Evolutionary conservation across 2,113 vertebrate species (phyloP).

Genomic region (Semnornis frantzii): DNA sequence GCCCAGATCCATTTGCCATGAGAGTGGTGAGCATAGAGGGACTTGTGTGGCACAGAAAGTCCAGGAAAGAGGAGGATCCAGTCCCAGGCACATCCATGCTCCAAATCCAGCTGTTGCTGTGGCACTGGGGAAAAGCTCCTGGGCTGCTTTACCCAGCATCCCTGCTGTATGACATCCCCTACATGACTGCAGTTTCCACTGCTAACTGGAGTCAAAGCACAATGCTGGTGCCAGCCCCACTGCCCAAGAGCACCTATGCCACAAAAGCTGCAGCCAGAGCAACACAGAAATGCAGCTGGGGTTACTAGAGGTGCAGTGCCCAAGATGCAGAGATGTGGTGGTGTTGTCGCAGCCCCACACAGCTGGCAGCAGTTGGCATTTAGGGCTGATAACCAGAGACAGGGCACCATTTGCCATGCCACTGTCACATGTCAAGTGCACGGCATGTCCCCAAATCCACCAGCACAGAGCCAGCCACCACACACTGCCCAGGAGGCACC

Average conservation of each 20-base stretch:
- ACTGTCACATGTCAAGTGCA: not conserved
- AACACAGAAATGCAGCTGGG: not conserved
- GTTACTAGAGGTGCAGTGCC: not conserved
- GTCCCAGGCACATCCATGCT: not conserved
- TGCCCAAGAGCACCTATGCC: not conserved
- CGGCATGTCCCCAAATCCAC: not conserved
- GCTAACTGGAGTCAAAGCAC: not conserved
- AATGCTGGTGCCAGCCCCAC: not conserved
- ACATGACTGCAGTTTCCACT: rapidly evolving
- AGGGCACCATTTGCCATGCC: slow-evolving; percentile 14
- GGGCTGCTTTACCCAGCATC: not conserved
- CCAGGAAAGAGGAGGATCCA: not conserved
- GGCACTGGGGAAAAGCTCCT: not conserved
- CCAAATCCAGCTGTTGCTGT: not conserved
- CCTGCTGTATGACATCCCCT: not conserved
- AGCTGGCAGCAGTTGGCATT: not conserved
- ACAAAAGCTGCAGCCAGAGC: not conserved
- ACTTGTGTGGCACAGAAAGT: not conserved
- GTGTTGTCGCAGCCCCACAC: not conserved
- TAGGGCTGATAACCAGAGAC: not conserved
- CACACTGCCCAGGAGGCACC: rapidly evolving
- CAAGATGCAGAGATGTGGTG: rapidly evolving
- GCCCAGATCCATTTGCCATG: not conserved
- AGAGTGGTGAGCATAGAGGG: not conserved
- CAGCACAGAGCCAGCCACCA: not conserved